Evolutionary conservation across 2,888 invertebrate genomes (phyloP).

Genomic region (Willowsia nigromaculata): DNA sequence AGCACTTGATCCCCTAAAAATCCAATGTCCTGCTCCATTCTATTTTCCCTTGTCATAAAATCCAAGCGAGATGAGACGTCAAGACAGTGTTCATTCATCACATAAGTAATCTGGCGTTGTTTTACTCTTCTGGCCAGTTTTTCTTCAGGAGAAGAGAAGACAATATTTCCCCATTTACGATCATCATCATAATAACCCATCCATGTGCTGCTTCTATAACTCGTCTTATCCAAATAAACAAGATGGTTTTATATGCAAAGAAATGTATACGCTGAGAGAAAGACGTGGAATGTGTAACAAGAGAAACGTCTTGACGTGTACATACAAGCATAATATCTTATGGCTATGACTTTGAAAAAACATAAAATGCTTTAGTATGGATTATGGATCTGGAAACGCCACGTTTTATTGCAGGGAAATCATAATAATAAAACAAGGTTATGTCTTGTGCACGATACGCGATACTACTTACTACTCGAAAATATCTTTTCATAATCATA

Average conservation of each 20-base stretch:
- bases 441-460: background rate
- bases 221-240: background rate
- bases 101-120: background rate
- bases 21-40: background rate
- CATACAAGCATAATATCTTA: no score
- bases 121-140: background rate
- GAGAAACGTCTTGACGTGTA: no score
- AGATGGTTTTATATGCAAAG: background rate
- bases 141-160: background rate
- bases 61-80: background rate
- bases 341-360: background rate
- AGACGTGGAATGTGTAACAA: background rate
- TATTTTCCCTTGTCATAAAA: conserved; percentile 1
- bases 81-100: background rate
- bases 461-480: background rate
- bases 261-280: background rate
- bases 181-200: background rate
- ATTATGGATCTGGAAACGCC: conserved; percentile 10
- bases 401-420: conserved; percentile 3
- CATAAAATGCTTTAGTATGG: background rate
- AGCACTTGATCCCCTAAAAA: background rate
- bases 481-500: background rate
- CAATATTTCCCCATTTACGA: background rate
- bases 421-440: no score
- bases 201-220: no score